Evolutionary conservation across 2,888 invertebrate genomes (phyloP).

Genomic region (Trissonchulus sp.): DNA sequence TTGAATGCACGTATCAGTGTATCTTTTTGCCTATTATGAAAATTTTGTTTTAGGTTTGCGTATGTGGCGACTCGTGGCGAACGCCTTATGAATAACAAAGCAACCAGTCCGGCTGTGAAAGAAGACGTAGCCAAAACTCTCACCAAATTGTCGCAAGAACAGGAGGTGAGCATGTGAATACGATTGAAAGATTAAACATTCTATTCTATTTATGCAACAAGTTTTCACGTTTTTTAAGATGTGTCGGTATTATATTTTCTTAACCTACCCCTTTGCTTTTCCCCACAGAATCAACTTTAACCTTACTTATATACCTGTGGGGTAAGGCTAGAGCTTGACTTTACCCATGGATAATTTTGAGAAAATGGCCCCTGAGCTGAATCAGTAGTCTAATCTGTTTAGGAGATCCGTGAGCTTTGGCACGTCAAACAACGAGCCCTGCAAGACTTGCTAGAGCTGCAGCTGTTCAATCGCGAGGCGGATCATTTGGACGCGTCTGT

Average conservation of each 20-base stretch:
- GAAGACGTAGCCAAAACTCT: conserved; percentile 70
- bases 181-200: no score
- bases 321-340: no score
- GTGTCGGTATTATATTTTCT: no score
- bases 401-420: conserved; percentile 64
- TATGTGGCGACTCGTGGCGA: conserved; percentile 68
- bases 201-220: no score
- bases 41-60: conserved; percentile 62
- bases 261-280: no score
- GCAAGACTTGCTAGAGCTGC: conserved; percentile 78
- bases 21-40: no score
- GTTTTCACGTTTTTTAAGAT: no score
- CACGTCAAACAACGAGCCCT: conserved; percentile 74
- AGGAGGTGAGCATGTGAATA: conserved; percentile 63
- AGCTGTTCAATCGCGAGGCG: conserved; percentile 84
- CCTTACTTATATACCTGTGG: no score
- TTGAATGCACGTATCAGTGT: no score
- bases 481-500: conserved; percentile 93
- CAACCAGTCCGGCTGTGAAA: conserved; percentile 55
- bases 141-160: conserved; percentile 67
- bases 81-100: conserved; percentile 62
- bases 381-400: no score
- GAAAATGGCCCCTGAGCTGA: no score
- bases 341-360: conserved; percentile 52
- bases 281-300: no score